Base-by-base conservation (phyloP, 1,140 invertebrate species). In the Trachymyrmex septentrionalis region DNA sequence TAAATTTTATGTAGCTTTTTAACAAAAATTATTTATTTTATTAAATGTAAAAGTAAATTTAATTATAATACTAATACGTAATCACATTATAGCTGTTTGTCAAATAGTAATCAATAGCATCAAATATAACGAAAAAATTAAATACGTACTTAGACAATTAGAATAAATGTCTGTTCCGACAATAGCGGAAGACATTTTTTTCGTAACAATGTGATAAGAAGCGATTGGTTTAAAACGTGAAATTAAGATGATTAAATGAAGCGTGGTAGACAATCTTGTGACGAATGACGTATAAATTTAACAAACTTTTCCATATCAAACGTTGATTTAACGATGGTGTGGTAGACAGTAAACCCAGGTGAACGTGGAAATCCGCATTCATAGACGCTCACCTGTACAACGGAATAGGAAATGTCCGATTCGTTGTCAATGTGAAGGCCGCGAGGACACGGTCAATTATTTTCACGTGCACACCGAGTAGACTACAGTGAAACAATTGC, bases 401-500 rank as follows among this genome's bases (percentile, higher is more conserved):
- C n/a, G 24, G 76, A 48, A 73, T 63, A 77, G 85, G 38, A 85
- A 91, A 76, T 72, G 87, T 82, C 59, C 34, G 55, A 84, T 89
- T 90, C 78, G 63, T 61, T 44, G 87, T 63, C 59, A 69, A 67
- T 86, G 73, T 77, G n/a, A 81, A 73, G 78, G 69, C 44, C 73
- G 53, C 86, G 64, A 81, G 77, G 53, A 38, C 14, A 61, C 48
- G 57, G 89, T 72, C 87, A 92, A 92, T 92, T 90, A 81, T 88
- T 90, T 87, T 73, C 55, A 90, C 55, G 89, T 78, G 73, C 24
- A 27, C 59, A 76, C 12, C 72, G 57, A 75, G 87, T 63, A 73
- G 87, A 48, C 88, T 77, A 84, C 76, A 61, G 87, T 1, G 88
- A 89, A 94, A 93, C 86, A 90, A 91, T 92, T 92, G 91, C 89